phyloP scores from a whole-genome alignment of 2,888 invertebrate genomes.

The Stegophylla sp. region DNA sequence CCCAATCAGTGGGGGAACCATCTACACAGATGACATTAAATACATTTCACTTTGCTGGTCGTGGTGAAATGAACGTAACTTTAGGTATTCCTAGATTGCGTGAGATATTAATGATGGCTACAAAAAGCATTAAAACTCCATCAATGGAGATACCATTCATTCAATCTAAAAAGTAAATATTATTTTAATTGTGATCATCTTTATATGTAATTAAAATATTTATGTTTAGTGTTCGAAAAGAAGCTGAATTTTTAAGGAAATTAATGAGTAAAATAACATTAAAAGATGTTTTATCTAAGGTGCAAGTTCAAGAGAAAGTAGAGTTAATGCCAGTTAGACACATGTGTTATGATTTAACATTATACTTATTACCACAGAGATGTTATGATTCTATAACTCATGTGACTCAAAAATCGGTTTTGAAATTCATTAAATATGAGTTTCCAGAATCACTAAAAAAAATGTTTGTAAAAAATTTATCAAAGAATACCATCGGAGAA shows the following conservation, averaged over 20 bases:
- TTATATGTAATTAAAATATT: slow-evolving; percentile 7
- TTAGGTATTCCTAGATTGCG: slow-evolving; percentile 97
- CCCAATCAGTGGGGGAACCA: slow-evolving; percentile 98
- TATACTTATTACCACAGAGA: slow-evolving; percentile 60
- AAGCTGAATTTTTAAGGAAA: slow-evolving; percentile 75
- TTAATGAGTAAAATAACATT: slow-evolving; percentile 81
- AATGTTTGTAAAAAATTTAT: slow-evolving; percentile 61
- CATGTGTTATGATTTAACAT: slow-evolving; percentile 56
- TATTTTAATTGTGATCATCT: background rate
- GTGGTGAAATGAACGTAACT: slow-evolving; percentile 99
- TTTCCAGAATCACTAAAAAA: slow-evolving; percentile 72
- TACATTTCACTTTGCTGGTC: slow-evolving; percentile 99
- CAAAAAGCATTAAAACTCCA: slow-evolving; percentile 92
- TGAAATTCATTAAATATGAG: slow-evolving; percentile 74
- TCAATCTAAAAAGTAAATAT: slow-evolving; percentile 61
- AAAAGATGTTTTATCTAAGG: slow-evolving; percentile 78
- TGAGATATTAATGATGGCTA: slow-evolving; percentile 96
- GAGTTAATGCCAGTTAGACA: slow-evolving; percentile 68
- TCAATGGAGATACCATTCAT: slow-evolving; percentile 92
- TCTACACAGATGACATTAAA: slow-evolving; percentile 99
- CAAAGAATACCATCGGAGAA: slow-evolving; percentile 47
- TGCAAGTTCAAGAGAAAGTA: slow-evolving; percentile 71
- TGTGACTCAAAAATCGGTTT: slow-evolving; percentile 61
- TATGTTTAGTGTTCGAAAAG: slow-evolving; percentile 66
- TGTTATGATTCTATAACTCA: slow-evolving; percentile 61